Evolutionary conservation across 2,113 vertebrate genomes (phyloP).

Genomic region (Chroicocephalus ridibundus): DNA sequence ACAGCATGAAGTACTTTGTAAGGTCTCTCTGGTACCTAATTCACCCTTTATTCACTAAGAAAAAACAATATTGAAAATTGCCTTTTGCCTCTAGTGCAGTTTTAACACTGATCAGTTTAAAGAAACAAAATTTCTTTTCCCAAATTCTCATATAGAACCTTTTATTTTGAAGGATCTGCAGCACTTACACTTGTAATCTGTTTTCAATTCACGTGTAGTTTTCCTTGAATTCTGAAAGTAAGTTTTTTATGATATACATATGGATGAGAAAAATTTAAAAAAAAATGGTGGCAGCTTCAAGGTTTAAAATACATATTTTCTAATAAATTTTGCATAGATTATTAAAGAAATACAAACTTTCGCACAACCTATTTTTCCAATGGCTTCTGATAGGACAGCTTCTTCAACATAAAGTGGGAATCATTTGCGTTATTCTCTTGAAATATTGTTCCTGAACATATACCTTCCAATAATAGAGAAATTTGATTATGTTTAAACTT

Average conservation of each 20-base stretch:
- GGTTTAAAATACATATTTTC: constrained; percentile 1
- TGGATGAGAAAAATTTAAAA: not conserved
- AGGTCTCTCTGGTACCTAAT: not conserved
- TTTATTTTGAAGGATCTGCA: not conserved
- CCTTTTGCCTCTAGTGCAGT: not conserved
- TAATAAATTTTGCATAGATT: not conserved
- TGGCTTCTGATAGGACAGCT: not conserved
- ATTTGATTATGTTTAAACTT: not conserved
- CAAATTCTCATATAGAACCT: not conserved
- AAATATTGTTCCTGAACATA: not conserved
- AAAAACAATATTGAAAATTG: not conserved
- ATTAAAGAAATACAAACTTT: not conserved
- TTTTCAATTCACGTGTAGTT: constrained; percentile 7
- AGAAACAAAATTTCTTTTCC: not conserved
- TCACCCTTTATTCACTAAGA: not conserved
- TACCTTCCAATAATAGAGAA: not conserved
- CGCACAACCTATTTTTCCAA: not conserved
- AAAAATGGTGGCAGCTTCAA: not conserved
- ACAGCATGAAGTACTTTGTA: not conserved
- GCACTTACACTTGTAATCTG: not conserved
- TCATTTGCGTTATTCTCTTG: not conserved
- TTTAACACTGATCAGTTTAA: not conserved
- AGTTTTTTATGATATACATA: not conserved
- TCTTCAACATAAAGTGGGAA: not conserved
- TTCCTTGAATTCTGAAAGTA: not conserved